These are phyloP conservation scores for Cirrhinus molitorella DNA, from an alignment of 2,797 vertebrate species.

Conservation along the genomic window DNA sequence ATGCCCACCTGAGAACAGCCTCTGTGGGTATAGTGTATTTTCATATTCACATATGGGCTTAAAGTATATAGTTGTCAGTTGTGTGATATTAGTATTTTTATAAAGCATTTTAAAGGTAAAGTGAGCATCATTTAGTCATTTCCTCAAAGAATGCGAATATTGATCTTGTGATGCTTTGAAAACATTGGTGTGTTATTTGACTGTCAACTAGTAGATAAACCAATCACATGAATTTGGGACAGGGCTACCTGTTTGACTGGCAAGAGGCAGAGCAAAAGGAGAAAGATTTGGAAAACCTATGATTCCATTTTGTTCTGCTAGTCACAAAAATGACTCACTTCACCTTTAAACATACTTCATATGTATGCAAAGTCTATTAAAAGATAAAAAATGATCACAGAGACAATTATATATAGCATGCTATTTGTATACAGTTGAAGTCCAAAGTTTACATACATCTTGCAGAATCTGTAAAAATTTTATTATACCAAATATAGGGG, in stretches of 20 bases:
- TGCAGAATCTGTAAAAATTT: too few relatives aligned
- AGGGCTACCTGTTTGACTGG: background rate
- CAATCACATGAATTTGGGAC: background rate
- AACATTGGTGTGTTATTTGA: background rate
- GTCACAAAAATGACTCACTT: constrained; percentile 1
- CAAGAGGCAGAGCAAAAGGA: background rate
- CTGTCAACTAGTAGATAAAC: background rate
- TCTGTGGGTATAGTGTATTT: constrained; percentile 69
- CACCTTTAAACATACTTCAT: constrained; percentile 22
- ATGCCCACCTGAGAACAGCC: constrained; percentile 93
- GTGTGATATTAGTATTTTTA: background rate
- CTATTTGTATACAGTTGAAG: background rate
- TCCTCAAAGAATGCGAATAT: background rate
- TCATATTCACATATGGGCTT: background rate
- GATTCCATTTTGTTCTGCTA: background rate
- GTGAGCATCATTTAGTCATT: background rate
- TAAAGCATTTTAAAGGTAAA: constrained; percentile 26
- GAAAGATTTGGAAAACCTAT: background rate
- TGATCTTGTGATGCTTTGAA: background rate
- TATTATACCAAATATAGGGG: too few relatives aligned
- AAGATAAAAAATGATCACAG: background rate
- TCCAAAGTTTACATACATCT: too few relatives aligned
- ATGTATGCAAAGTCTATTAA: background rate
- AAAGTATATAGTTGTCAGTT: background rate
- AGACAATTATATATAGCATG: background rate